Evolutionary conservation across 2,888 invertebrate species (phyloP).

Genomic region (Falcaria lacertinaria): DNA sequence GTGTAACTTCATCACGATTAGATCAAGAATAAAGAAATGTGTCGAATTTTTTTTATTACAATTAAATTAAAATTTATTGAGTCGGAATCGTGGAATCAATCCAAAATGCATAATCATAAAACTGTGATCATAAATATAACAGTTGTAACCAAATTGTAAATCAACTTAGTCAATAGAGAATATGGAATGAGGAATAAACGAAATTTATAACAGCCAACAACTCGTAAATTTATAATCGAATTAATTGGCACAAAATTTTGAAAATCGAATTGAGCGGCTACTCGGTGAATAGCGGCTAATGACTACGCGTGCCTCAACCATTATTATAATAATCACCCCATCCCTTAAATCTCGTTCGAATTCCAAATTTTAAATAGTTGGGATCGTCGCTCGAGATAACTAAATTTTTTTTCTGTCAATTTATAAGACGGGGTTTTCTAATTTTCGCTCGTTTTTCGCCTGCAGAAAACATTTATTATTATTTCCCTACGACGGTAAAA

Average conservation of each 20-base stretch:
- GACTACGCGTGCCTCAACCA: conserved; percentile 36
- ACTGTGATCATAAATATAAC: conserved; percentile 56
- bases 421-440: too few species aligned
- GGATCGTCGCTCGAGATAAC: too few species aligned
- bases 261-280: conserved; percentile 36
- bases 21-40: too few species aligned
- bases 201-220: conserved; percentile 74
- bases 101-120: conserved; percentile 38
- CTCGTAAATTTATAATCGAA: conserved; percentile 66
- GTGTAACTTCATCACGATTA: too few species aligned
- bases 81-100: conserved; percentile 19
- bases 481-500: too few species aligned
- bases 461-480: too few species aligned
- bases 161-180: conserved; percentile 36
- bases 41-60: too few species aligned
- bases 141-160: conserved; percentile 67
- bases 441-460: too few species aligned
- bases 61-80: too few species aligned
- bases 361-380: background rate
- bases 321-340: conserved; percentile 30
- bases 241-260: conserved; percentile 45
- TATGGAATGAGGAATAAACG: conserved; percentile 36
- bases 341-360: conserved; percentile 25
- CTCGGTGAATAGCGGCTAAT: conserved; percentile 52
- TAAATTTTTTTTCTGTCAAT: too few species aligned